Conservation (phyloP, 1,140 invertebrate species). For the Aphaenogaster rudis region DNA sequence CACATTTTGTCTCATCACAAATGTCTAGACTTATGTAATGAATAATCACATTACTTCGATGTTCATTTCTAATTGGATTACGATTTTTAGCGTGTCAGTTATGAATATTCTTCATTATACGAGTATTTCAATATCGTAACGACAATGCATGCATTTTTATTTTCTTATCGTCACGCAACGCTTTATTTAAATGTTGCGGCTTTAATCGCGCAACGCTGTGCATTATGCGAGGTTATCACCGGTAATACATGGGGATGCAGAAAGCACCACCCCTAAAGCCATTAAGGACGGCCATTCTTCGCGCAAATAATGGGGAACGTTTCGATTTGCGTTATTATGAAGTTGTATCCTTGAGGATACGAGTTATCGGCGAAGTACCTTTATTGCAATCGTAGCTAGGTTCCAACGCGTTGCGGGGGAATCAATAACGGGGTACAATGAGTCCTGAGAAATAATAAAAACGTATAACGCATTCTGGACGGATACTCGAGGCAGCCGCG, state of each 20-base stretch:
- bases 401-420: slow-evolving; percentile 1
- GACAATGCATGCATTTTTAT: not conserved
- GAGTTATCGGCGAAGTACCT: slow-evolving; percentile 23
- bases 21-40: not conserved
- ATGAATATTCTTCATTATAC: not conserved
- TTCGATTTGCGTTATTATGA: slow-evolving; percentile 59
- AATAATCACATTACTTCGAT: not conserved
- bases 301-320: slow-evolving; percentile 37
- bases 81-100: slow-evolving; percentile 19
- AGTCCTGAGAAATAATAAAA: slow-evolving; percentile 67
- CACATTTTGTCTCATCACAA: not conserved
- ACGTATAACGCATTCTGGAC: slow-evolving; percentile 53
- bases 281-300: slow-evolving; percentile 43
- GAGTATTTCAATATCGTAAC: not conserved
- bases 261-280: slow-evolving; percentile 1
- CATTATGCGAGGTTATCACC: slow-evolving; percentile 8
- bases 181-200: not conserved
- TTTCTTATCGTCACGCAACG: not conserved
- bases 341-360: slow-evolving; percentile 55
- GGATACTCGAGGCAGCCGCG: slow-evolving; percentile 40
- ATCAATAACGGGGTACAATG: slow-evolving; percentile 61
- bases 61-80: not conserved
- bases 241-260: slow-evolving; percentile 25
- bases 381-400: slow-evolving; percentile 48
- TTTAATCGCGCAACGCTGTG: slow-evolving; percentile 11